phyloP scores from a whole-genome alignment of 2,113 vertebrate genomes.

The Tympanuchus pallidicinctus region DNA sequence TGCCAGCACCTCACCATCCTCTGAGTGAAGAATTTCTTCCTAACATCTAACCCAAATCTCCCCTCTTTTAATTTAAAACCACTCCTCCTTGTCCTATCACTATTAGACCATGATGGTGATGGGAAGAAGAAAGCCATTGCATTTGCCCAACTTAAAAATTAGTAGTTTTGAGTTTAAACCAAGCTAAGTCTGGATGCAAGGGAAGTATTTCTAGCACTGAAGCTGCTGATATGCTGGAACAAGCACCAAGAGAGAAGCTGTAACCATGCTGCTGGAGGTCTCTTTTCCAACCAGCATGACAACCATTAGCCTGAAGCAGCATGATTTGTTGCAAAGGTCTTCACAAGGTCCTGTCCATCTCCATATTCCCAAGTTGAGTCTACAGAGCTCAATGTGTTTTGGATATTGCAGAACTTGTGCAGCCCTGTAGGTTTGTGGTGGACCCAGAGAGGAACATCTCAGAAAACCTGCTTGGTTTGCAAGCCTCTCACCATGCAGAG shows the following conservation, averaged over 20 bases:
- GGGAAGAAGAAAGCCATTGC: no score
- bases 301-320: background rate
- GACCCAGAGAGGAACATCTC: background rate
- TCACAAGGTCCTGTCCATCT: background rate
- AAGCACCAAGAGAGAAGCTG: background rate
- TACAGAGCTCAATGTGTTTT: background rate
- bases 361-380: background rate
- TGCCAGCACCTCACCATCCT: no score
- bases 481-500: rapidly evolving
- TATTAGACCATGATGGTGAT: no score
- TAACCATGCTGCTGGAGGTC: background rate
- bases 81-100: no score
- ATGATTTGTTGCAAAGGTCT: background rate
- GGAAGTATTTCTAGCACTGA: background rate
- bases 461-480: background rate
- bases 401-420: background rate
- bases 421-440: background rate
- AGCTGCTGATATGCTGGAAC: background rate
- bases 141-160: background rate
- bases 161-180: slow-evolving; percentile 37
- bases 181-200: background rate
- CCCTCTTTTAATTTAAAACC: no score
- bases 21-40: no score
- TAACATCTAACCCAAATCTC: no score
- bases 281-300: background rate